phyloP scores from a whole-genome alignment of 2,888 invertebrate species.

The Camponotus fellah region DNA sequence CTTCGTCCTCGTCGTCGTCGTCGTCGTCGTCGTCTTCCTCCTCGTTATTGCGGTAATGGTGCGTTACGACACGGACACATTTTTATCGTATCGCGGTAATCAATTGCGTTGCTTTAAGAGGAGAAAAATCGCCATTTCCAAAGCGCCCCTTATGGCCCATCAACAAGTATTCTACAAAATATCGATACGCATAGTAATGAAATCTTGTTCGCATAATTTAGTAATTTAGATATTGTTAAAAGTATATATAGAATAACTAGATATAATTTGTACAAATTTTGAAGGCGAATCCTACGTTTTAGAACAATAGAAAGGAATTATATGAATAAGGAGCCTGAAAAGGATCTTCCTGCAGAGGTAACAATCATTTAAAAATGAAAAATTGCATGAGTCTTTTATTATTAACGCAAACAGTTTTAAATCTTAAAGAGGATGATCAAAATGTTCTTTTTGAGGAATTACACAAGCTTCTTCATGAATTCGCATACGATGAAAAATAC shows the following conservation, averaged over 20 bases:
- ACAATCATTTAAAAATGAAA: neutral
- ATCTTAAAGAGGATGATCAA: neutral
- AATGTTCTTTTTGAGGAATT: neutral
- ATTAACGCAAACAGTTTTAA: neutral
- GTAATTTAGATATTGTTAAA: no score
- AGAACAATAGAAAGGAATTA: neutral
- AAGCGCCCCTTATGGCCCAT: neutral
- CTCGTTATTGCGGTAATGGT: neutral
- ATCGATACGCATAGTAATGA: neutral
- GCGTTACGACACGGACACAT: constrained; percentile 23
- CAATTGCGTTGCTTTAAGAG: constrained; percentile 8
- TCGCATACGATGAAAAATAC: no score
- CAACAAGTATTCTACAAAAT: neutral
- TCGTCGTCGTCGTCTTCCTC: neutral
- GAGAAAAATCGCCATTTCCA: neutral
- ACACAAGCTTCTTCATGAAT: no score
- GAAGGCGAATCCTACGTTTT: neutral
- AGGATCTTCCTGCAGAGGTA: neutral
- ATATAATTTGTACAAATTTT: neutral
- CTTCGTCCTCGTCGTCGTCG: constrained; percentile 2
- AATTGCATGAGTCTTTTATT: neutral
- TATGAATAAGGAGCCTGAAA: neutral
- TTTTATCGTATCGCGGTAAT: constrained; percentile 24
- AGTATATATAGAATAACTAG: no score
- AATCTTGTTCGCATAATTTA: no score